phyloP scores from a whole-genome alignment of 2,113 vertebrate genomes.

The Notechis scutatus region DNA sequence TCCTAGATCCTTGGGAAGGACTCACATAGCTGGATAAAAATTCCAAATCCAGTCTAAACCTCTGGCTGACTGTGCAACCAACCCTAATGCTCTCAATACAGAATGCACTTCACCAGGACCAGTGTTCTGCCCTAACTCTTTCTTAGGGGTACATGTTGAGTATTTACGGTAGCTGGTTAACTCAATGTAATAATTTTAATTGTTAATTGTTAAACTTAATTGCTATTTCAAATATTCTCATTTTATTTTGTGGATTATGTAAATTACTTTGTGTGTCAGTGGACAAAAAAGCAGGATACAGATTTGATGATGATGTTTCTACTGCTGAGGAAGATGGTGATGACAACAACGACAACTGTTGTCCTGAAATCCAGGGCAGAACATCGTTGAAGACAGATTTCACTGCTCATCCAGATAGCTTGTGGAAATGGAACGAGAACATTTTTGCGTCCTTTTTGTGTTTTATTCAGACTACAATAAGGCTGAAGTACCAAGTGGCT shows the following conservation, averaged over 20 bases:
- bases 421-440: not conserved
- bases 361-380: not conserved
- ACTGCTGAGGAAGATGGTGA: not conserved
- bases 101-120: not conserved
- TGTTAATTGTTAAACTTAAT: not conserved
- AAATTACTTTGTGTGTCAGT: not conserved
- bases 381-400: not conserved
- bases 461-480: not conserved
- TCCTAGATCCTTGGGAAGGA: not conserved
- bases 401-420: not conserved
- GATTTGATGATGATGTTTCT: not conserved
- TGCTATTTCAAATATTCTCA: not conserved
- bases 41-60: not conserved
- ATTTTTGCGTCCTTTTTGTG: not conserved
- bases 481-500: not conserved
- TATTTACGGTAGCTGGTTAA: not conserved
- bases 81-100: not conserved
- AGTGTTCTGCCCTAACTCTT: not conserved
- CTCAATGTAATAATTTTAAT: not conserved
- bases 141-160: not conserved
- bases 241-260: not conserved
- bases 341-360: not conserved
- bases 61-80: not conserved
- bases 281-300: not conserved
- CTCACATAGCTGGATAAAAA: not conserved